phyloP scores from a whole-genome alignment of 2,888 invertebrate species.

The Chloroclystis v-ata region DNA sequence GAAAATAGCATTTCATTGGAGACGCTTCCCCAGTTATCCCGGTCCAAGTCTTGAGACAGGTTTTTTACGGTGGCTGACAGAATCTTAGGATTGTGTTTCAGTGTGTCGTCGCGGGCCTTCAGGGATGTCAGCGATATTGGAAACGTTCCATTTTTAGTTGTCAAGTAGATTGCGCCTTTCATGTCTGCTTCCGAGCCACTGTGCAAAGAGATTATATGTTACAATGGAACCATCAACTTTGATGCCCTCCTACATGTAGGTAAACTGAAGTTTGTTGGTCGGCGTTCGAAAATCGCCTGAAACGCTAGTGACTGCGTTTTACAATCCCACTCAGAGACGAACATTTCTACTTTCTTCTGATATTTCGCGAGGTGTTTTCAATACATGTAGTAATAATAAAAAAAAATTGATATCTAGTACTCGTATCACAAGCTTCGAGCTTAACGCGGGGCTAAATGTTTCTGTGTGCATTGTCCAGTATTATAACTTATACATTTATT shows the following conservation, averaged over 20 bases:
- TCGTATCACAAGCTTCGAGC: too few relatives aligned
- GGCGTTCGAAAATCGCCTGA: too few relatives aligned
- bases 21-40: conserved; percentile 51
- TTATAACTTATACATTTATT: too few relatives aligned
- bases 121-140: conserved; percentile 70
- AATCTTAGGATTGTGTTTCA: conserved; percentile 56
- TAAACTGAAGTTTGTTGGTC: too few relatives aligned
- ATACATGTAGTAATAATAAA: too few relatives aligned
- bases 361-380: too few relatives aligned
- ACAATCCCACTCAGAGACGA: too few relatives aligned
- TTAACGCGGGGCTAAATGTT: too few relatives aligned
- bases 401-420: too few relatives aligned
- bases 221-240: conserved; percentile 2
- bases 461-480: too few relatives aligned
- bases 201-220: conserved; percentile 37
- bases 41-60: conserved; percentile 44
- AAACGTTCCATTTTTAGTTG: conserved; percentile 74
- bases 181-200: conserved; percentile 53
- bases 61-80: conserved; percentile 59
- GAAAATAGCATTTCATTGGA: conserved; percentile 55
- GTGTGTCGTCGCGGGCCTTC: conserved; percentile 51
- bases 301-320: not conserved
- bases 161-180: conserved; percentile 73
- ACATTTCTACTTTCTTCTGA: too few relatives aligned
- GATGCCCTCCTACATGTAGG: not conserved